Conservation (phyloP, 2,797 vertebrate genomes). For the Siniperca scherzeri region DNA sequence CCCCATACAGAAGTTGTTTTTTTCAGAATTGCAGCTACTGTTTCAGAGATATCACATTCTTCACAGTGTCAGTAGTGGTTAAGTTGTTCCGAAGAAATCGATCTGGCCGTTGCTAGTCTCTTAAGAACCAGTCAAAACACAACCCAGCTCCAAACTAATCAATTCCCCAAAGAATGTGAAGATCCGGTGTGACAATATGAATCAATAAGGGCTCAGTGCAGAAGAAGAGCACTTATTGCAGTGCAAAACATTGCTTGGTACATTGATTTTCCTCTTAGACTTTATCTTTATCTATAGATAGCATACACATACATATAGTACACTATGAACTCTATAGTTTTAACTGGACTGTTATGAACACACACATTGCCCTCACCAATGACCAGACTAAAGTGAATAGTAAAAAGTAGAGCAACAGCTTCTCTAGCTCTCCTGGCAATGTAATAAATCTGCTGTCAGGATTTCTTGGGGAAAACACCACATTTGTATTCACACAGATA, state of each 20-base stretch:
- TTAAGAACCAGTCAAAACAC: neutral
- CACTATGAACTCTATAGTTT: neutral
- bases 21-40: neutral
- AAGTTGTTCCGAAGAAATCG: neutral
- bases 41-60: neutral
- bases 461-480: slow-evolving; percentile 10
- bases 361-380: neutral
- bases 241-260: neutral
- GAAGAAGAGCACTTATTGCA: slow-evolving; percentile 1
- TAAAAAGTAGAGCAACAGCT: slow-evolving; percentile 34
- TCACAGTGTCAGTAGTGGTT: neutral
- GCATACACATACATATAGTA: neutral
- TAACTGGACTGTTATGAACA: neutral
- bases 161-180: neutral
- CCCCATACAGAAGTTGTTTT: neutral
- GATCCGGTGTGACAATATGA: slow-evolving; percentile 10
- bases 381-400: slow-evolving; percentile 14
- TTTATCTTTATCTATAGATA: slow-evolving; percentile 12
- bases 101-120: neutral
- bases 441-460: slow-evolving; percentile 43
- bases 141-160: neutral
- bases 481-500: slow-evolving; percentile 38
- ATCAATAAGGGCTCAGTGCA: slow-evolving; percentile 27
- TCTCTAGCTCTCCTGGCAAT: neutral
- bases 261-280: slow-evolving; percentile 31